Base-by-base conservation (phyloP, 2,797 vertebrate species). In the Labroides dimidiatus region DNA sequence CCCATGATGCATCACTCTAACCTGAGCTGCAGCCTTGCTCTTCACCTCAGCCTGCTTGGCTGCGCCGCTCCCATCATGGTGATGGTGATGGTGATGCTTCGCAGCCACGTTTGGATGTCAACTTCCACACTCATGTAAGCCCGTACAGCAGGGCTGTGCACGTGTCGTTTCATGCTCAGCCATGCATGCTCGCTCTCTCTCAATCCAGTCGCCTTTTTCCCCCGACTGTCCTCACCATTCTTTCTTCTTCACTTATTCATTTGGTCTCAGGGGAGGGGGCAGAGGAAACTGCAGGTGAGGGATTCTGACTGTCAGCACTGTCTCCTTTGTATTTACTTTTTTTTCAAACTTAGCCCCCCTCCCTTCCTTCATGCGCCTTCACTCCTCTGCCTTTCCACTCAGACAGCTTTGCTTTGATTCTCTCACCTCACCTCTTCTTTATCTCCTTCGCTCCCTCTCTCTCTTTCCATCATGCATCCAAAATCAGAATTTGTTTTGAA, bases 91-190 rank as follows among this genome's bases (percentile, higher is more conserved):
- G 8, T 36, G 61, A 56, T 52, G 55, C 56, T 67, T 51, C 10
- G 21, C 49, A n/a, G 69, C 45, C 21, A n/a, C 15, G 41, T 41
- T 19, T 42, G 27, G 45, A 69, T 63, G 23, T 81, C 78, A 67
- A 54, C 57, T 61, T 33, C 49, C 42, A 1, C 51, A n/a, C 59
- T 77, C 55, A 61, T 60, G 76, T 76, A 48, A 48, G 56, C 41
- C 5, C 10, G 67, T 21, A 13, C 48, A 49, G 37, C 55, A 17
- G 53, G 9, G 24, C 54, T 17, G 50, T 16, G 5, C 66, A 69
- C 12, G 23, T 75, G 50, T 67, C 56, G 81, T 87, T 84, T 87
- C 81, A 82, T 44, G 82, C 73, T 86, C 17, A 11, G 12, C 56
- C 63, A 19, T 53, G 81, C 60, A 1, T 69, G 77, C 36, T 65